Conservation (phyloP, 2,797 vertebrate genomes). For the Masticophis lateralis region DNA sequence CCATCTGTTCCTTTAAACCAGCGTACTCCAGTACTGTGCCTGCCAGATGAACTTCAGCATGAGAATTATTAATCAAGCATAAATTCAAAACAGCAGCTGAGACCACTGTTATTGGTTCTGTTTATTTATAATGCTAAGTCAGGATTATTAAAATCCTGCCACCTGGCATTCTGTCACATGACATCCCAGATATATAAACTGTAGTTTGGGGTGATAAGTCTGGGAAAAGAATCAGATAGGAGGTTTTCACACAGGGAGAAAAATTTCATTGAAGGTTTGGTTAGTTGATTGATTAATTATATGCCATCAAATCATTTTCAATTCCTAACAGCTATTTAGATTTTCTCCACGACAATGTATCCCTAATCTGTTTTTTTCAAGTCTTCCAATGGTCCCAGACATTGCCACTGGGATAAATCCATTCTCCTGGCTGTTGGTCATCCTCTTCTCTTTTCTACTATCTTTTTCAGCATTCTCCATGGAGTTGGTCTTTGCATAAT, state of each 20-base stretch:
- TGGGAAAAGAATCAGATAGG: background rate
- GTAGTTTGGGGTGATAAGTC: background rate
- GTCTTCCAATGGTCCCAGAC: background rate
- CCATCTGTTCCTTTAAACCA: constrained; percentile 59
- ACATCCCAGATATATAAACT: background rate
- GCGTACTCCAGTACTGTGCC: background rate
- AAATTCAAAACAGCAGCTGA: constrained; percentile 50
- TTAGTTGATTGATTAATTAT: background rate
- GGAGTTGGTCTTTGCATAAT: background rate
- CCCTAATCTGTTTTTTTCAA: background rate
- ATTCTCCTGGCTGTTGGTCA: background rate
- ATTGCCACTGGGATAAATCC: background rate
- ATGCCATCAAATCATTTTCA: background rate
- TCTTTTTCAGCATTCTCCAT: background rate
- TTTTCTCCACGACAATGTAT: background rate
- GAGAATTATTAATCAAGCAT: background rate
- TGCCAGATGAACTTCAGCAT: background rate
- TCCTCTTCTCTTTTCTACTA: background rate
- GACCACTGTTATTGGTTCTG: background rate
- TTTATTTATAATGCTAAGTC: background rate
- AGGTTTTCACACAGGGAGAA: background rate
- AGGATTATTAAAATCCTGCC: background rate
- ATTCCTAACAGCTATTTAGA: background rate
- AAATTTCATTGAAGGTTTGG: background rate
- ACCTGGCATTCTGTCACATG: background rate